Evolutionary conservation across 2,888 invertebrate species (phyloP).

Genomic region (Amiota mariae): DNA sequence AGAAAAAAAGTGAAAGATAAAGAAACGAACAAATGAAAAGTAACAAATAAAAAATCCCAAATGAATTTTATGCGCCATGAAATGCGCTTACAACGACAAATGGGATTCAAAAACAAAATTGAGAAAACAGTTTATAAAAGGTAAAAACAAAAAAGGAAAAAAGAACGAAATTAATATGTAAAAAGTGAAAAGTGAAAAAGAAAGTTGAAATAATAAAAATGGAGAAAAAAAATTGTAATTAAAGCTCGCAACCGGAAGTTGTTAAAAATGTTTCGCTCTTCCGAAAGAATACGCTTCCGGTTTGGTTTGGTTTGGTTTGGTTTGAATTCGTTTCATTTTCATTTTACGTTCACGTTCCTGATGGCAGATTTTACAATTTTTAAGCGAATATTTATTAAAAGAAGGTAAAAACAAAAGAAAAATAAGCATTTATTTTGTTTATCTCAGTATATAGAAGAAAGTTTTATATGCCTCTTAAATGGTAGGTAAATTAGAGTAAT

Average conservation of each 20-base stretch:
- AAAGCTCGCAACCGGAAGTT: slow-evolving; percentile 39
- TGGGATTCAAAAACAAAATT: background rate
- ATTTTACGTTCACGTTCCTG: background rate
- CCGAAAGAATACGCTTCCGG: slow-evolving; percentile 49
- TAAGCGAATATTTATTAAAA: background rate
- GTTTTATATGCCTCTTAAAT: slow-evolving; percentile 1
- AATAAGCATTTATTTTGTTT: background rate
- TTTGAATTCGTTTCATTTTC: background rate
- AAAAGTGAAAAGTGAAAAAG: slow-evolving; percentile 24
- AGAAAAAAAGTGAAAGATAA: slow-evolving; percentile 28
- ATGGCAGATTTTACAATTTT: background rate
- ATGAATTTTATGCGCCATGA: background rate
- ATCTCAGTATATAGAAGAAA: background rate
- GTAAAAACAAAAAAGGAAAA: background rate
- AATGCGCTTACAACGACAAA: background rate
- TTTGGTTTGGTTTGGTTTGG: slow-evolving; percentile 17
- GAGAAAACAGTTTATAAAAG: background rate
- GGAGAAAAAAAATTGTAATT: slow-evolving; percentile 12
- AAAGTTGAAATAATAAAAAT: slow-evolving; percentile 15
- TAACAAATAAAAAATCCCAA: background rate
- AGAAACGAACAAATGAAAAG: slow-evolving; percentile 15
- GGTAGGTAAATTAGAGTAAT: slow-evolving; percentile 6
- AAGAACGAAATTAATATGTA: background rate
- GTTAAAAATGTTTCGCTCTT: slow-evolving; percentile 44
- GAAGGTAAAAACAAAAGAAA: slow-evolving; percentile 24